Evolutionary conservation across 2,797 vertebrate species (phyloP).

Genomic region (Hemibagrus guttatus): DNA sequence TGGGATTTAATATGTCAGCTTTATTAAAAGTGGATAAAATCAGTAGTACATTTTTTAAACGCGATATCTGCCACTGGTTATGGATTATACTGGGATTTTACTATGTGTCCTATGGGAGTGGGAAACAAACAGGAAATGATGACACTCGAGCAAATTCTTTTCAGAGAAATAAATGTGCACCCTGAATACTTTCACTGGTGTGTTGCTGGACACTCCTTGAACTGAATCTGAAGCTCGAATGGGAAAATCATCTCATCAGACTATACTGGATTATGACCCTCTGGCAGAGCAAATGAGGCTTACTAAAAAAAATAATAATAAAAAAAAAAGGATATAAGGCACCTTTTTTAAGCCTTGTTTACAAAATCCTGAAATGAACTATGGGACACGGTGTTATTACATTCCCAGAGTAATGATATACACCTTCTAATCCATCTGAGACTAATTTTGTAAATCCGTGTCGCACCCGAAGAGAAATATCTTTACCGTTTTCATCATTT

Average conservation of each 20-base stretch:
- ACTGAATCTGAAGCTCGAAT: neutral
- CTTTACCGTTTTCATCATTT: neutral
- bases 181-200: neutral
- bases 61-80: neutral
- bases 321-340: neutral
- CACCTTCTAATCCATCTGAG: neutral
- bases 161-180: neutral
- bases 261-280: neutral
- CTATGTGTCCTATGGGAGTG: neutral
- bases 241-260: neutral
- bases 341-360: neutral
- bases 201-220: neutral
- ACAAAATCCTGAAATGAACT: constrained; percentile 17
- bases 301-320: neutral
- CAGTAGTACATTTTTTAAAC: neutral
- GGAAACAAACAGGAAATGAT: neutral
- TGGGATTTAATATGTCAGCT: neutral
- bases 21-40: neutral
- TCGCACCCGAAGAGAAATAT: neutral
- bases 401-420: neutral
- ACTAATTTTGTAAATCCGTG: neutral
- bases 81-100: neutral
- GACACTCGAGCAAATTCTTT: neutral
- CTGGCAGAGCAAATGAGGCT: neutral
- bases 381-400: neutral